Conservation (phyloP, 2,888 invertebrate genomes). For the Abrostola triplasia region DNA sequence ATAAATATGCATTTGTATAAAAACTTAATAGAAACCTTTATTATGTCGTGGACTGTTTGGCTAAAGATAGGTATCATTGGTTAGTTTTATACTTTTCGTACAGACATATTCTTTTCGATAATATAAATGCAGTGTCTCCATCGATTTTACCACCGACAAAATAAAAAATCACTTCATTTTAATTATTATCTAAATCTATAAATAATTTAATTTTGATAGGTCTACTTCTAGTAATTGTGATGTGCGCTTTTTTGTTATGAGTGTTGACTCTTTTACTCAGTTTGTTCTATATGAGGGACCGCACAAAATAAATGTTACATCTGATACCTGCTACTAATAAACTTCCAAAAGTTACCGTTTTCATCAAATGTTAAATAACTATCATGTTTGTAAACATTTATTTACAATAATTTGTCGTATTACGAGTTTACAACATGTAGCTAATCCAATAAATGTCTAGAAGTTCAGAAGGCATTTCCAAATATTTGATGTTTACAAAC, state of each 20-base stretch:
- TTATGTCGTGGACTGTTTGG: too few species aligned
- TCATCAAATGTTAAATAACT: constrained; percentile 14
- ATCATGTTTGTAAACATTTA: constrained; percentile 41
- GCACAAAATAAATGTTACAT: background rate
- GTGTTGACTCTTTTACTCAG: too few species aligned
- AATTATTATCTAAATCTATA: too few species aligned
- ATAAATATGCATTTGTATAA: background rate
- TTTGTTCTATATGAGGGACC: background rate
- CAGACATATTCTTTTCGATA: too few species aligned
- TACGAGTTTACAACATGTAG: constrained; percentile 22
- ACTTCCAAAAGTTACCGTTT: constrained; percentile 1
- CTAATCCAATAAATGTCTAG: constrained; percentile 44
- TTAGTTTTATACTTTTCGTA: too few species aligned
- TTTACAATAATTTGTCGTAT: constrained; percentile 36
- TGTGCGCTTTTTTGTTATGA: too few species aligned
- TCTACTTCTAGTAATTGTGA: too few species aligned
- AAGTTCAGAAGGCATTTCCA: constrained; percentile 24
- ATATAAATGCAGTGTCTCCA: too few species aligned
- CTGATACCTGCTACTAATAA: background rate
- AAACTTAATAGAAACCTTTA: background rate
- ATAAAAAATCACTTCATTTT: too few species aligned
- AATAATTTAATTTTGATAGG: too few species aligned
- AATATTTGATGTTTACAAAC: constrained; percentile 46
- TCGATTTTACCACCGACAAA: too few species aligned
- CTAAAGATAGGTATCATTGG: too few species aligned